These are phyloP conservation scores for Gobio occitaniae DNA, from an alignment of 2,797 vertebrate genomes.

Conservation along the genomic window DNA sequence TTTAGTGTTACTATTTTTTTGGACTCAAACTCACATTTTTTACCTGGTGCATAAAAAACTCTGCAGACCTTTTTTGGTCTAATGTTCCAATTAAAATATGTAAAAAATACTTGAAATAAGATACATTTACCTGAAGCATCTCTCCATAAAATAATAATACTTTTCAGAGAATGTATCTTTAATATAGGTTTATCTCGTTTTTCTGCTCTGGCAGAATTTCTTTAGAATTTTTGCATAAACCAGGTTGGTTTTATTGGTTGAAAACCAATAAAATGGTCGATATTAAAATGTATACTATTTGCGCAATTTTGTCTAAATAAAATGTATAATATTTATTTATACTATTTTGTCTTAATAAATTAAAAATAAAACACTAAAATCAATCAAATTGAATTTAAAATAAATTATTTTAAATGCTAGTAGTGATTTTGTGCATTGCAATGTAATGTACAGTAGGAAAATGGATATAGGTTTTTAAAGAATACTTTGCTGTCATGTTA, in stretches of 20 bases:
- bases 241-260: no score
- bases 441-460: neutral
- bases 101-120: neutral
- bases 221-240: no score
- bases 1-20: slow-evolving; percentile 20
- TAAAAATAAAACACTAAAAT: neutral
- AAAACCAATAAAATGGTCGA: neutral
- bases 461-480: neutral
- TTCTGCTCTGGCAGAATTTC: neutral
- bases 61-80: neutral
- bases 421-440: neutral
- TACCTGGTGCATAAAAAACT: neutral
- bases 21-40: neutral
- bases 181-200: neutral
- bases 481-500: no score
- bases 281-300: neutral
- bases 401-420: neutral
- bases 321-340: neutral
- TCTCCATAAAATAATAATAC: neutral
- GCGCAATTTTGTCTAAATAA: neutral
- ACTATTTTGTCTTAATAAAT: neutral
- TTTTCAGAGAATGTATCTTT: neutral
- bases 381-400: neutral
- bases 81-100: neutral
- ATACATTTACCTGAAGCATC: neutral